Base-by-base conservation (phyloP, 2,888 invertebrate genomes). In the Chouioia cunea region DNA sequence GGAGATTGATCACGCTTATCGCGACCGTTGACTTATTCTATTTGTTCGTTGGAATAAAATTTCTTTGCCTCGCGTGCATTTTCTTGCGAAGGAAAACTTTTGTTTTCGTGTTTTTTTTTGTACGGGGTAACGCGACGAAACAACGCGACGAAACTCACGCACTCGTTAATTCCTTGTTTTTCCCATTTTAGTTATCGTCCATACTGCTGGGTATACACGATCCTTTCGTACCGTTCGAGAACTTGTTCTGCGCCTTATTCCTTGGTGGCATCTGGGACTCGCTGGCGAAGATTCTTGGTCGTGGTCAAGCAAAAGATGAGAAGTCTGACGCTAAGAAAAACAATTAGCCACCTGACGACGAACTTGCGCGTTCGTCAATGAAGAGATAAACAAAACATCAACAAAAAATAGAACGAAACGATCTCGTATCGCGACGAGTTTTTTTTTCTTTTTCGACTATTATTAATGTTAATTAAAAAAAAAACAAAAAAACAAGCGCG, bases 261-360 rank as follows among this genome's bases (percentile, higher is more conserved):
- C 91, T 99, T 87, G 99, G 99, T 50, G 99, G 99, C 65, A 94
- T 99, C 85, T 98, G 97, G 95, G 99, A 99, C 87, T 97, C 97
- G 47, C 89, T 99, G 81, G 94, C 95, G 74, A 93, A 94, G 85
- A 91, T 97, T 73, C 90, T 97, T 77, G 93, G 95, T 80, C 91
- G 91, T 80, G 93, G 93, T 66, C 93, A 93, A 85, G 89, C 90
- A 48, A 94, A 94, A 84, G 94, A 95, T 83, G 93, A 94, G 79
- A 89, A 91, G 68, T 92, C 94, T 83, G 95, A 95, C 81, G 89
- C 90, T 62, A 95, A 95, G 85, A 95, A 95, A 87, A 92, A 91
- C 78, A 94, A 94, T 86, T 95, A 89, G 22, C 23, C 46, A 36
- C 6, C 18, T 47, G 15, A 16, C 50, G 18, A 50, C 18, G 4